phyloP scores from a whole-genome alignment of 2,797 vertebrate species.

The Esox masquinongy region DNA sequence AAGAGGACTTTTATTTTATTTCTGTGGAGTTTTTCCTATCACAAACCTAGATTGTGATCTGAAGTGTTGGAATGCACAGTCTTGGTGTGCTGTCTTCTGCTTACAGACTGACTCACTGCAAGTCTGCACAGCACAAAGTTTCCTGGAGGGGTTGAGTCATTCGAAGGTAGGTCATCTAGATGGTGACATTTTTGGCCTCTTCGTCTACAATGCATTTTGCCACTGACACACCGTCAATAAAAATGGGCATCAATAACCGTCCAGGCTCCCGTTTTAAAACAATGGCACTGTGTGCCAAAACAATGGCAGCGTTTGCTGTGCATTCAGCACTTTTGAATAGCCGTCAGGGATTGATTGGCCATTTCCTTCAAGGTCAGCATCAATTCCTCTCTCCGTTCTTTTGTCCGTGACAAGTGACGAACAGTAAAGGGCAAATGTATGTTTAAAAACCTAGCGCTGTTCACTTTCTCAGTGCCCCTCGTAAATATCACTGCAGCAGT shows the following conservation, averaged over 20 bases:
- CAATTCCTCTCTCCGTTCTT: constrained; percentile 54
- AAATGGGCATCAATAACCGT: constrained; percentile 54
- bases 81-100: not conserved
- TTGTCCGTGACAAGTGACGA: constrained; percentile 13
- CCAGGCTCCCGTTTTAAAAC: constrained; percentile 60
- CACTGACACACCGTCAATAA: constrained; percentile 60
- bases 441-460: constrained; percentile 11
- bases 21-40: constrained; percentile 6
- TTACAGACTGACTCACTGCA: not conserved
- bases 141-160: not conserved
- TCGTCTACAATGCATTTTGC: constrained; percentile 44
- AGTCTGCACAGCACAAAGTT: constrained; percentile 20
- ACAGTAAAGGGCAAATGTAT: constrained; percentile 33
- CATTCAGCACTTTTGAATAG: constrained; percentile 71
- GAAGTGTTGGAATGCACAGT: constrained; percentile 15
- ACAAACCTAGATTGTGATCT: not conserved
- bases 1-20: constrained; percentile 14
- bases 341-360: constrained; percentile 57
- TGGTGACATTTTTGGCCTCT: constrained; percentile 40
- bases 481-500: constrained; percentile 19
- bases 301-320: constrained; percentile 52
- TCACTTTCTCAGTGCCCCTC: constrained; percentile 16
- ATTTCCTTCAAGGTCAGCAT: constrained; percentile 54
- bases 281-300: constrained; percentile 47
- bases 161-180: constrained; percentile 28